Base-by-base conservation (phyloP, 2,888 invertebrate species). In the Muscina levida region DNA sequence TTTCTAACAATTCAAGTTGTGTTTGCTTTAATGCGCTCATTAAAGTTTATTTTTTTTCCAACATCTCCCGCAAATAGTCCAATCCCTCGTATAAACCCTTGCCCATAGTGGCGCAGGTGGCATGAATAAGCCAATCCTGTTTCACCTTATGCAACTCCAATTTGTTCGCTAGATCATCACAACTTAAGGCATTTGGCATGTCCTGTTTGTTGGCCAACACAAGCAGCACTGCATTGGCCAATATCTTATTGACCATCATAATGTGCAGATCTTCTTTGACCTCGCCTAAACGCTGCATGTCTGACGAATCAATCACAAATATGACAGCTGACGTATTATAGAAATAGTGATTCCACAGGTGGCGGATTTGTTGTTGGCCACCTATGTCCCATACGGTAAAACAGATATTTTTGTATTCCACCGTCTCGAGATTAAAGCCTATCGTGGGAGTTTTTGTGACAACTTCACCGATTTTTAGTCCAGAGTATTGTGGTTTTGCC, bases 401-500 rank as follows among this genome's bases (percentile, higher is more conserved):
- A 13, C 83, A 53, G 24, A 85, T 59, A 66, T 85, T 85, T 22
- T 83, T 83, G 44, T 84, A 85, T 46, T 84, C 82, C 5, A 87
- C 83, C 2, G 85, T 85, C 70, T 87, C 87, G 4, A 87, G 85
- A 81, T 87, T 87, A 42, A 87, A 87, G 8, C 86, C 87, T n/a
- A 86, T 84, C 15, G 87, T 87, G 5, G 86, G 86, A 82, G 8
- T 84, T 31, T 3, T 31, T 31, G 98, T 98, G 10, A 99, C 98
- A 85, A 31, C 31, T 92, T 91, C 99, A 99, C 87, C 99, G 91
- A 92, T 92, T 91, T 99, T 99, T 99, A 98, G 91, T 99, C 99
- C 84, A 99, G 93, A 91, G 97, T 97, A 44, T 97, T 44, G 98
- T 99, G 0, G 99, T 99, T 93, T 99, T 99, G 81, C 99, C 99